A percentile compares a stretch with the other conserved stretches of the same genome.
Evolutionary conservation across 2,797 vertebrate genomes (phyloP).

Genomic region (Hypotaenidia okinawae): DNA sequence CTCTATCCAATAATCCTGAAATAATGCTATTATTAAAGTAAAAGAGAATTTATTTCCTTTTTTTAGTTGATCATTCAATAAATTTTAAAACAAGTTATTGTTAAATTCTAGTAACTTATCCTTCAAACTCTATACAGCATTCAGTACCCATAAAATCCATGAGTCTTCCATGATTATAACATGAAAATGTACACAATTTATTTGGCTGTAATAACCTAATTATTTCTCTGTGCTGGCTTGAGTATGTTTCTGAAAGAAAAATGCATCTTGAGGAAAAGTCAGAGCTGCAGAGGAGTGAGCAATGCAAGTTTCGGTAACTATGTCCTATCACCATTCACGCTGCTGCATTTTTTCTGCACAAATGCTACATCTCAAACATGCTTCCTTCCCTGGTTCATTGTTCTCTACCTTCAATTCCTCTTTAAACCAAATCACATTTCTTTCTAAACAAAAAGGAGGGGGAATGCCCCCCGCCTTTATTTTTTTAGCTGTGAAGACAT

Average conservation of each 20-base stretch:
- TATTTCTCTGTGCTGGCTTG: neutral
- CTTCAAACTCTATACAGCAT: neutral
- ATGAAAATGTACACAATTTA: neutral
- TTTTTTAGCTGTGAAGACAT: neutral
- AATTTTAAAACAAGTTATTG: neutral
- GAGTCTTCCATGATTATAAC: neutral
- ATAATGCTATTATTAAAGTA: neutral
- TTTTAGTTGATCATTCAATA: neutral
- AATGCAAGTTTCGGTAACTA: neutral
- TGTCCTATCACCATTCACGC: neutral
- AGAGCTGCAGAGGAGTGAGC: neutral
- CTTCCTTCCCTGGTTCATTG: neutral
- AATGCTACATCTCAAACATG: neutral
- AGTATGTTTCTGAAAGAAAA: neutral
- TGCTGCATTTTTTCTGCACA: neutral
- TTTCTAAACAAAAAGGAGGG: neutral
- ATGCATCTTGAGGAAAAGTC: neutral
- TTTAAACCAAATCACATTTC: neutral
- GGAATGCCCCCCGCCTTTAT: rapidly evolving
- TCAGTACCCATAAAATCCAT: neutral
- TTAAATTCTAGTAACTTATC: neutral
- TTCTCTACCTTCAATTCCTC: neutral
- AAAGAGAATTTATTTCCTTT: neutral
- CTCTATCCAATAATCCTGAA: neutral
- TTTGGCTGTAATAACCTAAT: neutral